phyloP scores from a whole-genome alignment of 2,797 vertebrate genomes.

The Malacoctenus gilli region DNA sequence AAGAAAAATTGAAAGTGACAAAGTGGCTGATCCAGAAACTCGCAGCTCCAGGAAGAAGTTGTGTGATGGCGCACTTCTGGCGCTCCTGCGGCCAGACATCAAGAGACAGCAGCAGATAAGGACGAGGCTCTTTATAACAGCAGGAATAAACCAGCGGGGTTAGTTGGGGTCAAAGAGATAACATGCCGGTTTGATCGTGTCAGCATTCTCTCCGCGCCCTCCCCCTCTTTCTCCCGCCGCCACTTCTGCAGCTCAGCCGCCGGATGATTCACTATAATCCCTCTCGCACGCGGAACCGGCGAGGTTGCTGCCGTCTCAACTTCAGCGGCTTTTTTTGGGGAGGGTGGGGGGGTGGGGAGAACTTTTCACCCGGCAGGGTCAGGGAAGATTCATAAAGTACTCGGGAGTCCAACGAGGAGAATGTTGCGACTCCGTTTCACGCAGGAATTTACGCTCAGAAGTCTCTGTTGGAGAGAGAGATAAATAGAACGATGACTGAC shows the following conservation, averaged over 20 bases:
- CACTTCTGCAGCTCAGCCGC: constrained; percentile 35
- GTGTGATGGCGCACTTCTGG: constrained; percentile 26
- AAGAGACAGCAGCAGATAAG: constrained; percentile 51
- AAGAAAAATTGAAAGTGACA: constrained; percentile 1
- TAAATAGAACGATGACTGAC: too few relatives aligned
- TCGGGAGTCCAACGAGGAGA: background rate
- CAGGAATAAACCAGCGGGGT: constrained; percentile 44
- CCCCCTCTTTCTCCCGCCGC: constrained; percentile 27
- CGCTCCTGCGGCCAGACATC: constrained; percentile 30
- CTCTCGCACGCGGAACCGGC: constrained; percentile 16
- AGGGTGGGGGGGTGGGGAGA: too few relatives aligned
- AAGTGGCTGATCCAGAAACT: background rate
- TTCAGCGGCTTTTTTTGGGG: constrained; percentile 18
- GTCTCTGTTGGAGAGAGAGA: too few relatives aligned
- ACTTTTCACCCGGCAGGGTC: constrained; percentile 5
- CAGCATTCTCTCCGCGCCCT: constrained; percentile 51
- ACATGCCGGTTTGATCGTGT: constrained; percentile 42
- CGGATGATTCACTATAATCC: constrained; percentile 43
- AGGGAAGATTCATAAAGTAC: constrained; percentile 8
- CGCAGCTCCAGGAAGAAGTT: constrained; percentile 3
- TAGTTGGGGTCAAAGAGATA: constrained; percentile 69
- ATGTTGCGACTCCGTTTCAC: too few relatives aligned
- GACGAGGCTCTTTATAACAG: constrained; percentile 53
- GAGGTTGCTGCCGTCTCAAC: constrained; percentile 25
- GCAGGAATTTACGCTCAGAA: too few relatives aligned